phyloP scores from a whole-genome alignment of 2,888 invertebrate genomes.

The Vesta saturnalis region DNA sequence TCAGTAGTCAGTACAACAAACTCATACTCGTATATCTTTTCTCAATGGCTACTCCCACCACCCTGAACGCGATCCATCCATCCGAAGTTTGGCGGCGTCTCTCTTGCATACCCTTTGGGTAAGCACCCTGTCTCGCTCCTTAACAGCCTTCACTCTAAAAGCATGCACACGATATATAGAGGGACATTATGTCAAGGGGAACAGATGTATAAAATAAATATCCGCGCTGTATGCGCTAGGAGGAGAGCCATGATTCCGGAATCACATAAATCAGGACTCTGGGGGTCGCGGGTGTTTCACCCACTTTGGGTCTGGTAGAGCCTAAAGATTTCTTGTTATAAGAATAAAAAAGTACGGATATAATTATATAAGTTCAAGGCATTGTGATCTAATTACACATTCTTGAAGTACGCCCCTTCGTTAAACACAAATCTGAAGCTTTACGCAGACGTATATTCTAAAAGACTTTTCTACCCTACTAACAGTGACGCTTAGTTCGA shows the following conservation, averaged over 20 bases:
- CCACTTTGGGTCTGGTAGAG: conserved; percentile 32
- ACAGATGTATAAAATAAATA: conserved; percentile 70
- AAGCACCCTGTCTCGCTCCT: conserved; percentile 50
- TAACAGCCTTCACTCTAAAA: conserved; percentile 71
- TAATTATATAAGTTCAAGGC: conserved; percentile 4
- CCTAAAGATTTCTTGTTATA: conserved; percentile 33
- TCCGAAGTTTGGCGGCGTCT: conserved; percentile 50
- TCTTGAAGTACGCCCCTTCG: background rate
- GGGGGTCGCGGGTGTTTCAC: conserved; percentile 48
- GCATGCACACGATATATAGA: conserved; percentile 72
- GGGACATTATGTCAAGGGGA: conserved; percentile 73
- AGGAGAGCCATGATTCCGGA: conserved; percentile 68
- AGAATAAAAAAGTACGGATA: conserved; percentile 6
- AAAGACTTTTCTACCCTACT: conserved; percentile 3
- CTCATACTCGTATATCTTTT: conserved; percentile 66
- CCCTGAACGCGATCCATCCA: conserved; percentile 55
- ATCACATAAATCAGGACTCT: conserved; percentile 70
- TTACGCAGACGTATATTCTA: too few species aligned
- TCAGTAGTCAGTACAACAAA: conserved; percentile 62
- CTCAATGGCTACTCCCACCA: conserved; percentile 60
- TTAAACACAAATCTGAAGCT: too few species aligned
- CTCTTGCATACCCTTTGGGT: conserved; percentile 40
- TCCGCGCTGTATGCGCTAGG: conserved; percentile 64
- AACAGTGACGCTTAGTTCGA: conserved; percentile 38
- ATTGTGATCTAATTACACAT: conserved; percentile 6